phyloP scores from a whole-genome alignment of 2,113 vertebrate genomes.

The Cnemophilus loriae region DNA sequence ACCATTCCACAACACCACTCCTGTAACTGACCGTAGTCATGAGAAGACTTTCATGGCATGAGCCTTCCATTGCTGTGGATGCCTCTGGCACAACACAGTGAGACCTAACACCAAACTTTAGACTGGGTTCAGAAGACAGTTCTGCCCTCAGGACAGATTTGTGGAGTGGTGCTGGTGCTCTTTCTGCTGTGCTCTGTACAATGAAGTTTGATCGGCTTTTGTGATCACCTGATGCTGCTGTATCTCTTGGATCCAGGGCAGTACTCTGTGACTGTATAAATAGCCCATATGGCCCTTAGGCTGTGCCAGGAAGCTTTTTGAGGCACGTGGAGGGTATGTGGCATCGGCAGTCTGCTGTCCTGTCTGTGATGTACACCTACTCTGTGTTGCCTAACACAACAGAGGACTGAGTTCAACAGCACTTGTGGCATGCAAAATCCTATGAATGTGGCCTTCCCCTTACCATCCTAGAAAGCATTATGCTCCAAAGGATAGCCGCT shows the following conservation, averaged over 20 bases:
- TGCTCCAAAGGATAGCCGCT: not conserved
- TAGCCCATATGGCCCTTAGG: not conserved
- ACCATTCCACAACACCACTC: not conserved
- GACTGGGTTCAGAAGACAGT: not conserved
- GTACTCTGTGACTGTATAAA: not conserved
- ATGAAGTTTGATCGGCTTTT: not conserved
- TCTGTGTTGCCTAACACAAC: not conserved
- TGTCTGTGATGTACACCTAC: not conserved
- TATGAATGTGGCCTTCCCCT: not conserved
- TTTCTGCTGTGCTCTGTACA: not conserved
- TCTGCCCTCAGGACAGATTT: not conserved
- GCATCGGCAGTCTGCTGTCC: not conserved
- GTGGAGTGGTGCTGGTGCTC: not conserved
- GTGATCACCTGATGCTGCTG: not conserved
- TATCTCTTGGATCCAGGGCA: not conserved
- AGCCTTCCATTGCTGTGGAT: not conserved
- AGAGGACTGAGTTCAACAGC: not conserved
- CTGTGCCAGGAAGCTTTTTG: not conserved
- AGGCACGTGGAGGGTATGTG: accelerated
- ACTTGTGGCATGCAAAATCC: not conserved
- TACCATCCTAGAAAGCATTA: not conserved
- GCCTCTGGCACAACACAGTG: not conserved
- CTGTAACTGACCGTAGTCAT: not conserved
- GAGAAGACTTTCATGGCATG: not conserved
- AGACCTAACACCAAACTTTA: not conserved